A percentile compares a stretch with the other conserved stretches of the same genome.
Evolutionary conservation across 2,113 vertebrate species (phyloP).

Genomic region (Heterotilapia buettikoferi): DNA sequence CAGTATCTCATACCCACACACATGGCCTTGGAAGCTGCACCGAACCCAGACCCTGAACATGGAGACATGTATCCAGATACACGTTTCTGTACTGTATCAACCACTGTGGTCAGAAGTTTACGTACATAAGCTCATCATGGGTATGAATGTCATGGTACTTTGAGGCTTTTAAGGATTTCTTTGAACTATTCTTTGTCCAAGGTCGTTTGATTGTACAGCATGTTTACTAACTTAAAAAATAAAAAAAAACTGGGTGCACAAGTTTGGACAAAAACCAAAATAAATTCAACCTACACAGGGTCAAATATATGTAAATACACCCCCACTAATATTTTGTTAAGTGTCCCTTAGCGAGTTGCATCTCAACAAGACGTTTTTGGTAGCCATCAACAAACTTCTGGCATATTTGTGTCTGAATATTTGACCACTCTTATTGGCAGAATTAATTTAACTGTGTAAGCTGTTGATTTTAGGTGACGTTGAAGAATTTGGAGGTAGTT

Average conservation of each 20-base stretch:
- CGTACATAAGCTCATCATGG: neutral
- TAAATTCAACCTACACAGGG: neutral
- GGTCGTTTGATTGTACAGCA: neutral
- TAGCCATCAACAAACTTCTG: neutral
- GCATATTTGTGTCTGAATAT: neutral
- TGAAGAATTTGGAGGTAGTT: neutral
- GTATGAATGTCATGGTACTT: neutral
- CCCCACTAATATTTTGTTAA: neutral
- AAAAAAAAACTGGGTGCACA: neutral
- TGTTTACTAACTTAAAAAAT: neutral
- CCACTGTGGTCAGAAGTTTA: neutral
- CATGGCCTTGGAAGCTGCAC: constrained; percentile 95
- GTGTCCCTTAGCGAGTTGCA: neutral
- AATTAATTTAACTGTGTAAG: neutral
- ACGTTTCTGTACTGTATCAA: neutral
- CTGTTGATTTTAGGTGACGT: neutral
- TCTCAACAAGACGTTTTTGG: neutral
- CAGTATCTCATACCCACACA: constrained; percentile 96
- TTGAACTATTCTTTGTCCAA: neutral
- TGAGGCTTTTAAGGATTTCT: neutral
- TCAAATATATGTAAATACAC: neutral
- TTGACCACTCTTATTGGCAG: neutral
- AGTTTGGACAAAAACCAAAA: neutral
- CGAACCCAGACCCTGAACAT: constrained; percentile 87
- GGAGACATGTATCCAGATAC: neutral